Conservation (phyloP, 2,113 vertebrate genomes). For the Melanerpes formicivorus region DNA sequence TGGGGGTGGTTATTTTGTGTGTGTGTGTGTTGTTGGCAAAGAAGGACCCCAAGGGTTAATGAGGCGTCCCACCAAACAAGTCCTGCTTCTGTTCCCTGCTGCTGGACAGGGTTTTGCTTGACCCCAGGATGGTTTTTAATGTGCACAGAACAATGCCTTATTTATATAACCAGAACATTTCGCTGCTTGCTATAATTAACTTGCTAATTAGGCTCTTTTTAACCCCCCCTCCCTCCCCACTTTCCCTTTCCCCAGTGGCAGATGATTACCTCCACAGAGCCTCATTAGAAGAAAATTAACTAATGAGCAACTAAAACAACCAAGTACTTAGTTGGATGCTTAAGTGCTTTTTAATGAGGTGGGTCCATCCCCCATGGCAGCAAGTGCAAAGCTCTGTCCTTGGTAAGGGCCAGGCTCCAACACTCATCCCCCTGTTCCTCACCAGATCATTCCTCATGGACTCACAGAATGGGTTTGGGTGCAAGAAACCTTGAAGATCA, state of each 20-base stretch:
- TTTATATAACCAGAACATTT: conserved; percentile 71
- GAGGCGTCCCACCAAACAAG: conserved; percentile 49
- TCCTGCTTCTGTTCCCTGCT: not conserved
- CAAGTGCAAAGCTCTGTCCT: not conserved
- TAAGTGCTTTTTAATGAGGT: not conserved
- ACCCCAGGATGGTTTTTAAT: too few species aligned
- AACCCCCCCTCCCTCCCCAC: not conserved
- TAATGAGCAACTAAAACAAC: conserved; percentile 66
- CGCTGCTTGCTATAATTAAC: conserved; percentile 75
- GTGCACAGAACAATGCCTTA: conserved; percentile 50
- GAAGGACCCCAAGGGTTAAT: conserved; percentile 37
- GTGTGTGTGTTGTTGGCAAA: not conserved
- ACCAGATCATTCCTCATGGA: rapidly evolving
- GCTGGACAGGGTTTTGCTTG: too few species aligned
- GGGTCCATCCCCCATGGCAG: not conserved
- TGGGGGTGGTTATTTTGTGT: too few species aligned
- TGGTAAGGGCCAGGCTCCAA: not conserved
- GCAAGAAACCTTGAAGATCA: rapidly evolving
- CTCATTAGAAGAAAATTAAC: conserved; percentile 77
- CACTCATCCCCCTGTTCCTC: rapidly evolving
- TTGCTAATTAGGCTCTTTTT: conserved; percentile 78
- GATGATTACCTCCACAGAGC: conserved; percentile 58
- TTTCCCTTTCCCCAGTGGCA: conserved; percentile 24
- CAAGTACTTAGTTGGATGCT: conserved; percentile 18
- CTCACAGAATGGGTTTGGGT: rapidly evolving